These are phyloP conservation scores for Pseudochirops corinnae DNA, from an alignment of 2,797 vertebrate species.

Conservation along the genomic window DNA sequence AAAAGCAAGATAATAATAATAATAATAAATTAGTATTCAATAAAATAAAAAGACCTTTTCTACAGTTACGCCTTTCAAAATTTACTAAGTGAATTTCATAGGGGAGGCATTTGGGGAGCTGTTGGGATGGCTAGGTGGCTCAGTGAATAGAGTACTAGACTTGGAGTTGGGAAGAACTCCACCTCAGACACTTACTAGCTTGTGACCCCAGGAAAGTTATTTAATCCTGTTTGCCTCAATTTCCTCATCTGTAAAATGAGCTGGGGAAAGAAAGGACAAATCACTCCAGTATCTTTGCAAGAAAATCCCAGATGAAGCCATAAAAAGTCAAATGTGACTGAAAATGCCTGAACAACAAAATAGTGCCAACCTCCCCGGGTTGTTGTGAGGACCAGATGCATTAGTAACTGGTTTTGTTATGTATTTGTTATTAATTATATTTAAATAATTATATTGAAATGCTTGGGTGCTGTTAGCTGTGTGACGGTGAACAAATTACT, in stretches of 20 bases:
- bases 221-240: background rate
- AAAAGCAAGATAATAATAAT: too few relatives aligned
- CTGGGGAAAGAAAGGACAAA: background rate
- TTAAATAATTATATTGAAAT: background rate
- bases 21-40: background rate
- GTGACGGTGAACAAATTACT: background rate
- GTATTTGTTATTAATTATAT: background rate
- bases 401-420: background rate
- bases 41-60: background rate
- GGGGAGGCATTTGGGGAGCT: background rate
- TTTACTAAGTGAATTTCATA: background rate
- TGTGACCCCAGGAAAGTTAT: background rate
- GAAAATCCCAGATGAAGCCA: background rate
- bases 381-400: background rate
- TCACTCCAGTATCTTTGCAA: background rate
- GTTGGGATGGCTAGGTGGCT: background rate
- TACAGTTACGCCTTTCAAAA: background rate
- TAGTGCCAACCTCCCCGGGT: background rate
- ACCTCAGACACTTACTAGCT: background rate
- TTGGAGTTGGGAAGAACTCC: background rate
- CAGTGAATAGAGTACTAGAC: background rate
- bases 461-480: background rate
- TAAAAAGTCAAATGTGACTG: background rate
- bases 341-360: background rate
- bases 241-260: background rate